Base-by-base conservation (phyloP, 2,888 invertebrate species). In the Dolomedes plantarius region DNA sequence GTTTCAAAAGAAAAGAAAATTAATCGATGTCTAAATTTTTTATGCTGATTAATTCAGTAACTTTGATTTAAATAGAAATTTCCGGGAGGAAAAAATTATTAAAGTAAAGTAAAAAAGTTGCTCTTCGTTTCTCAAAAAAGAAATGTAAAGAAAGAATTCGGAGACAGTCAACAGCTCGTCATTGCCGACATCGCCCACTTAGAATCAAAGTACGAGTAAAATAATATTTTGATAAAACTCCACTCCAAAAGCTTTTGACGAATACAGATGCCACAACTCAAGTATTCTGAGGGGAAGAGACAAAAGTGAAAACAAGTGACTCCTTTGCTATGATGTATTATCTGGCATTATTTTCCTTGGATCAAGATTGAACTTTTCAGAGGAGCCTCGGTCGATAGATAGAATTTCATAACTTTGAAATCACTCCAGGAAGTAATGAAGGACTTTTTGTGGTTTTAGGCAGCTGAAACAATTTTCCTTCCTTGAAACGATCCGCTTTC, bases 161-260 rank as follows among this genome's bases (percentile, higher is more conserved):
- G 62, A 62, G 1, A 27, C 23, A 62, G 62, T 7, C 6, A 62
- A 62, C 62, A 62, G 23, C 9, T 13, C 13, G 62, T 62, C 62
- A 62, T 62, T 27, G 9, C 28, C 7, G 62, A 27, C 23, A 27
- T 29, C n/a, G 31, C 16, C 65, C 65, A 65, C 65, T 65, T 65
- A 16, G 27, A 65, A n/a, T 65, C 29, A 29, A 65, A 65, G 16
- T 23, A 3, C 2, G 11, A 28, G 65, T 19, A 65, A 65, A 65
- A 65, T 31, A 65, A 65, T 65, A 65, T 65, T 65, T 29, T 65
- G 65, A 19, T 65, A 65, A 65, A 29, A 16, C 16, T 29, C 5
- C 31, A 13, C 65, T 65, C 65, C 6, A 16, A 29, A 31, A 2
- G 29, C 65, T 31, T 65, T 31, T 28, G 11, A 13, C 2, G 56